These are phyloP conservation scores for Thysanoteuthis rhombus DNA, from an alignment of 2,888 invertebrate species.

Conservation along the genomic window DNA sequence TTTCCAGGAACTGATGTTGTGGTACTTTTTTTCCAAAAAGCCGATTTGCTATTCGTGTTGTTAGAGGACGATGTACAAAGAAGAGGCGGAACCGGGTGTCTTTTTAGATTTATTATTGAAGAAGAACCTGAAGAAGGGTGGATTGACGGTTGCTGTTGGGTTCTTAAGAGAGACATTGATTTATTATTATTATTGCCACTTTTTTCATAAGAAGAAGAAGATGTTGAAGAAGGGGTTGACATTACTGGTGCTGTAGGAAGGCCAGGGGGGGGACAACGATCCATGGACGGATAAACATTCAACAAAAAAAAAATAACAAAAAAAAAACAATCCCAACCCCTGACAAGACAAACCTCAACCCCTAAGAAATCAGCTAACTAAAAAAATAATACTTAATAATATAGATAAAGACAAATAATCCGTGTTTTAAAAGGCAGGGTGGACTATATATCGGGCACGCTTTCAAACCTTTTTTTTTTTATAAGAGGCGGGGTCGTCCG, in stretches of 20 bases:
- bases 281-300: neutral
- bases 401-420: neutral
- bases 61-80: neutral
- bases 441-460: no score
- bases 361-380: neutral
- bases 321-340: neutral
- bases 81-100: neutral
- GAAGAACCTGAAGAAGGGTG: neutral
- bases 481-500: slow-evolving; percentile 12
- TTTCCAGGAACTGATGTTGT: slow-evolving; percentile 56
- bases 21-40: slow-evolving; percentile 57
- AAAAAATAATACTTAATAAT: neutral
- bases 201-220: neutral
- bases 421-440: neutral
- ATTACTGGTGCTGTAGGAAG: neutral
- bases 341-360: neutral
- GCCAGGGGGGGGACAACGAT: neutral
- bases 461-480: no score
- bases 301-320: no score
- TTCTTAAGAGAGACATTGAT: neutral
- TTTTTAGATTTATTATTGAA: neutral
- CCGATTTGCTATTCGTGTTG: slow-evolving; percentile 40
- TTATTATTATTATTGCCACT: neutral
- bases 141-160: neutral
- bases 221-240: neutral